Conservation (phyloP, 2,113 vertebrate species). For the Benitochromis conjunctus region DNA sequence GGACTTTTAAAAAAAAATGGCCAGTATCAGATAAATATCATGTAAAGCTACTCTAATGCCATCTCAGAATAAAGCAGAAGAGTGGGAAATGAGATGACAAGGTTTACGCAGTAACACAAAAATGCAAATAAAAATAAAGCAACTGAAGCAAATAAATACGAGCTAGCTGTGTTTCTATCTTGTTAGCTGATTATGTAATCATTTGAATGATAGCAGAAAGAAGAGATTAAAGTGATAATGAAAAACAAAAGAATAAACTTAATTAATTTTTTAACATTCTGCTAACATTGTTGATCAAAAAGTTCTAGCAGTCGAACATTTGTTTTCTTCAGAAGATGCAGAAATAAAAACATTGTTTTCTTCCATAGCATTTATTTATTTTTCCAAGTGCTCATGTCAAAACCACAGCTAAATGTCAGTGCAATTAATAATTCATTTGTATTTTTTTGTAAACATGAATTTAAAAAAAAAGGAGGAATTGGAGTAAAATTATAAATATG, state of each 20-base stretch:
- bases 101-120: not conserved
- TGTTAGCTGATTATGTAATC: not conserved
- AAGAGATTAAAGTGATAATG: not conserved
- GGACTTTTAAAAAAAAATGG: not conserved
- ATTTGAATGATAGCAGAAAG: not conserved
- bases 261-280: fast-evolving
- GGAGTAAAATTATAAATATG: not conserved
- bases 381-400: not conserved
- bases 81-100: not conserved
- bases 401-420: not conserved
- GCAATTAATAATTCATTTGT: not conserved
- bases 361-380: not conserved
- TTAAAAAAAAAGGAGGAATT: not conserved
- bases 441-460: not conserved
- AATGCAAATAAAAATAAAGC: not conserved
- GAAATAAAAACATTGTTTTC: not conserved
- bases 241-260: not conserved
- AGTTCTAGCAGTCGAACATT: fast-evolving
- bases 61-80: not conserved
- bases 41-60: not conserved
- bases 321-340: not conserved
- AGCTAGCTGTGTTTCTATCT: not conserved
- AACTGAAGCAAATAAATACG: fast-evolving
- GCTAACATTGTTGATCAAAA: not conserved
- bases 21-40: not conserved